Conservation (phyloP, 2,113 vertebrate species). For the Gasterosteus nipponicus region DNA sequence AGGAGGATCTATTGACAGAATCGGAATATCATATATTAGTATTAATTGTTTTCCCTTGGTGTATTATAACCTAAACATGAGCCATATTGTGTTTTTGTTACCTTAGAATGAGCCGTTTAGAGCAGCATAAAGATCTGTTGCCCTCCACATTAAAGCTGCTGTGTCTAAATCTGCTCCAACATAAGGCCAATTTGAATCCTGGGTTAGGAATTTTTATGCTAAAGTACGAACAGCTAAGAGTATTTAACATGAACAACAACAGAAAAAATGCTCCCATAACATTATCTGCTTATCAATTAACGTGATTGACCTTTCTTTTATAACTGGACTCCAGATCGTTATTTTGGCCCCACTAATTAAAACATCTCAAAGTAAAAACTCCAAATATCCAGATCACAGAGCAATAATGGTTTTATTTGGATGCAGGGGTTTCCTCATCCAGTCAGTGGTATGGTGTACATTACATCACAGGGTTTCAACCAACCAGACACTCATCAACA, state of each 20-base stretch:
- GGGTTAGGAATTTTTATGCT: neutral
- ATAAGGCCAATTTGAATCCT: neutral
- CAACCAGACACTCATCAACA: constrained; percentile 87
- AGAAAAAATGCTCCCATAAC: neutral
- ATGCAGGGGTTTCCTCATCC: constrained; percentile 82
- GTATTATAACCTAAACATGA: neutral
- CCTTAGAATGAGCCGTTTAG: neutral
- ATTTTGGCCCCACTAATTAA: neutral
- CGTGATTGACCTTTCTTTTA: neutral
- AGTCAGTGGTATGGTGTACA: constrained; percentile 87
- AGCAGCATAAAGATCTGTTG: neutral
- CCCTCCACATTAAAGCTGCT: neutral
- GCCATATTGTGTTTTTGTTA: neutral
- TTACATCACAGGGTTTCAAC: constrained; percentile 86
- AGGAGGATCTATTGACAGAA: neutral
- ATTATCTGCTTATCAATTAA: neutral
- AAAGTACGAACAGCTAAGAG: neutral
- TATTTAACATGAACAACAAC: neutral
- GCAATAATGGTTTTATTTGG: constrained; percentile 81
- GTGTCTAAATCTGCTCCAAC: neutral
- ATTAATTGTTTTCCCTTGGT: neutral
- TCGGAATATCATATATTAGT: neutral
- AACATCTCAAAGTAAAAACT: too few relatives aligned
- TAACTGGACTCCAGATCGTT: neutral
- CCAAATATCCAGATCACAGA: constrained; percentile 54